Percentiles rank a stretch among this genome's conserved stretches.
Evolutionary conservation across 2,113 vertebrate genomes (phyloP).

Genomic region (Verasper variegatus): DNA sequence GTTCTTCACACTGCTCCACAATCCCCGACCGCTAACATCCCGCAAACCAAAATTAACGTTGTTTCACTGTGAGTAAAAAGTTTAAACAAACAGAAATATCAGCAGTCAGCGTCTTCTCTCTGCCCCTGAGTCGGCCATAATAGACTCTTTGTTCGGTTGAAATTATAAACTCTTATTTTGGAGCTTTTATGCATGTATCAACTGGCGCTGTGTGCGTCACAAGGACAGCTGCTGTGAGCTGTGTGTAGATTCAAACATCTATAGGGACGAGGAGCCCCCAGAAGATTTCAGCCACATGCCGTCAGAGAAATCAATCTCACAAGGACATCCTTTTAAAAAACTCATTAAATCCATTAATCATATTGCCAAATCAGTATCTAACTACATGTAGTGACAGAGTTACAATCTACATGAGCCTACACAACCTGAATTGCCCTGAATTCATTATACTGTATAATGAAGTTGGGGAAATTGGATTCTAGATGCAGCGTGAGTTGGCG

Average conservation of each 20-base stretch:
- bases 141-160: constrained; percentile 69
- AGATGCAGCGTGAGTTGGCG: not conserved
- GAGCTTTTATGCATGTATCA: constrained; percentile 59
- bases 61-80: constrained; percentile 73
- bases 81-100: constrained; percentile 84
- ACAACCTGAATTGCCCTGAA: constrained; percentile 10
- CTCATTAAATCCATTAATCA: not conserved
- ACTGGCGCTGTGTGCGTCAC: constrained; percentile 55
- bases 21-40: constrained; percentile 70
- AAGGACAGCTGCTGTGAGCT: constrained; percentile 31
- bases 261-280: not conserved
- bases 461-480: constrained; percentile 4
- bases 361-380: constrained; percentile 7
- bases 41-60: constrained; percentile 80
- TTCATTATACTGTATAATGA: constrained; percentile 16
- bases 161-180: constrained; percentile 75
- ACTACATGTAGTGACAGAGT: constrained; percentile 18
- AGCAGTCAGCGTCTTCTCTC: constrained; percentile 78
- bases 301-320: not conserved
- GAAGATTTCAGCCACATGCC: not conserved
- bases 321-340: not conserved
- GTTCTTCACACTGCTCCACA: constrained; percentile 70
- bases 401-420: not conserved
- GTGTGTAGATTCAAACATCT: constrained; percentile 27
- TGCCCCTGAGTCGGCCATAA: constrained; percentile 58